phyloP scores from a whole-genome alignment of 2,113 vertebrate genomes.

The Maccullochella peelii region DNA sequence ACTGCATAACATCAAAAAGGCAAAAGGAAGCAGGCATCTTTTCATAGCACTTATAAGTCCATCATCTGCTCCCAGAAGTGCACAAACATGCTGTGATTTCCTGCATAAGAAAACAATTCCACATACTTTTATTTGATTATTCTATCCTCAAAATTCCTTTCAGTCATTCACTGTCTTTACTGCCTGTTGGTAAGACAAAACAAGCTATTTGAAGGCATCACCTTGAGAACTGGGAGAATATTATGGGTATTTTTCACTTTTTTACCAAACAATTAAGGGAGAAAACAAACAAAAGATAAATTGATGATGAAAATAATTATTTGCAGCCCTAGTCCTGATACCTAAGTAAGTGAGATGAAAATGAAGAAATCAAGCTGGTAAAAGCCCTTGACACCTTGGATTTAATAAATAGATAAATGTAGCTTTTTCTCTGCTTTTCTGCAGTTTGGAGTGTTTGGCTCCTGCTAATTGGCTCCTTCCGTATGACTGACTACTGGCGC shows the following conservation, averaged over 20 bases:
- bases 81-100: not conserved
- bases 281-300: not conserved
- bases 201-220: no score
- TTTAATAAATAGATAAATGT: not conserved
- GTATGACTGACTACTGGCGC: slow-evolving; percentile 5
- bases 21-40: slow-evolving; percentile 32
- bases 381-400: not conserved
- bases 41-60: slow-evolving; percentile 19
- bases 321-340: not conserved
- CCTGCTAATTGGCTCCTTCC: slow-evolving; percentile 38
- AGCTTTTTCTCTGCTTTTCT: not conserved
- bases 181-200: not conserved
- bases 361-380: not conserved
- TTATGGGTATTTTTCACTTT: not conserved
- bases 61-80: not conserved
- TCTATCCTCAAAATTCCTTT: not conserved
- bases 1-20: slow-evolving; percentile 28
- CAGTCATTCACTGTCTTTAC: not conserved
- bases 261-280: not conserved
- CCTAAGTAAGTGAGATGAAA: not conserved
- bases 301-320: not conserved
- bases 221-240: not conserved
- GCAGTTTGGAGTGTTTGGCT: slow-evolving; percentile 16
- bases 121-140: not conserved
- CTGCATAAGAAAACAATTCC: not conserved